These are phyloP conservation scores for Ptychochromis oligacanthus DNA, from an alignment of 2,113 vertebrate species.

Conservation along the genomic window DNA sequence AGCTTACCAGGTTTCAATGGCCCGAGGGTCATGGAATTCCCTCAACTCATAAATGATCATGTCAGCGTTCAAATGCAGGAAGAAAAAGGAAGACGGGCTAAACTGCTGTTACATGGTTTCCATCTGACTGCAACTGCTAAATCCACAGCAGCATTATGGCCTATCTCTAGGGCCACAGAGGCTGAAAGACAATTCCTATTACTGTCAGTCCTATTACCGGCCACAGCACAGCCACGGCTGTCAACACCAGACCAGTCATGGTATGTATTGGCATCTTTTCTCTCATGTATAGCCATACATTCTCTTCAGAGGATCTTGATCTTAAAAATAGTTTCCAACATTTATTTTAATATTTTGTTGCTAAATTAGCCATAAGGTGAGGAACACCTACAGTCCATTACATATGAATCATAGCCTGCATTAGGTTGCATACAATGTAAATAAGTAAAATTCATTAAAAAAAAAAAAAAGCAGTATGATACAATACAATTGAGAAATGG, in stretches of 20 bases:
- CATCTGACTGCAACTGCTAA: slow-evolving; percentile 58
- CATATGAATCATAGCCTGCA: not conserved
- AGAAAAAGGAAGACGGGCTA: slow-evolving; percentile 38
- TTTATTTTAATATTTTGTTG: slow-evolving; percentile 4
- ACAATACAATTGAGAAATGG: not conserved
- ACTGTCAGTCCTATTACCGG: slow-evolving; percentile 75
- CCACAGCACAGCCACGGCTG: slow-evolving; percentile 68
- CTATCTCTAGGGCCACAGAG: slow-evolving; percentile 60
- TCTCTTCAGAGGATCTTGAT: not conserved
- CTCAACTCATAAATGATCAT: slow-evolving; percentile 64
- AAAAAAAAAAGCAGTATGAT: not conserved
- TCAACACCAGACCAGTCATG: slow-evolving; percentile 61
- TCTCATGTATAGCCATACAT: slow-evolving; percentile 50
- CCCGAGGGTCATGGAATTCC: slow-evolving; percentile 57
- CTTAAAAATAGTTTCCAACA: slow-evolving; percentile 21
- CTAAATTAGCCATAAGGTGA: slow-evolving; percentile 4
- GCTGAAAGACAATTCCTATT: slow-evolving; percentile 75
- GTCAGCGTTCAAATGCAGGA: slow-evolving; percentile 56
- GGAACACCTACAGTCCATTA: not conserved
- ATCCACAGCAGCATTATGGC: slow-evolving; percentile 54
- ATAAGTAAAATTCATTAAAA: slow-evolving; percentile 1
- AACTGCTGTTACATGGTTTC: slow-evolving; percentile 70
- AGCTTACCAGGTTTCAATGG: slow-evolving; percentile 53
- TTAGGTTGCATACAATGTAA: not conserved
- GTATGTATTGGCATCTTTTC: slow-evolving; percentile 47